Conservation (phyloP, 2,888 invertebrate species). For the Pocota personata region DNA sequence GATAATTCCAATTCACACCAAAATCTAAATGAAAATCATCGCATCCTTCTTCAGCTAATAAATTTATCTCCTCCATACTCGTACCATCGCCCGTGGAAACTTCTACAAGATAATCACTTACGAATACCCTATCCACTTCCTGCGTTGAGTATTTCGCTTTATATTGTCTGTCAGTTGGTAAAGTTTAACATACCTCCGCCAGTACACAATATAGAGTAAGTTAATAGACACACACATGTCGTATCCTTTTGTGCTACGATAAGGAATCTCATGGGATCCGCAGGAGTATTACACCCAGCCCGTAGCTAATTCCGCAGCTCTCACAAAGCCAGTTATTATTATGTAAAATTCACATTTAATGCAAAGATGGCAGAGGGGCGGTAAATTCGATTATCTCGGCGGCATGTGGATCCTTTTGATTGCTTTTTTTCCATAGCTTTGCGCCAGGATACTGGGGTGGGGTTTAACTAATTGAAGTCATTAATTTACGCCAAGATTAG, state of each 20-base stretch:
- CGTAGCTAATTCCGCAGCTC: not conserved
- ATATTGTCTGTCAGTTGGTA: not conserved
- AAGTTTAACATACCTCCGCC: not conserved
- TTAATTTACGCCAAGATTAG: slow-evolving; percentile 44
- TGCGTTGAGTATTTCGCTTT: not conserved
- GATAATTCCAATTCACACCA: not conserved
- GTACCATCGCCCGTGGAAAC: not conserved
- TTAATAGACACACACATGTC: slow-evolving; percentile 1
- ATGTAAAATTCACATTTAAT: not conserved
- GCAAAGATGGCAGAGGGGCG: not conserved
- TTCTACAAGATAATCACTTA: not conserved
- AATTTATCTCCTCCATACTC: not conserved
- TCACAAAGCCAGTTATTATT: not conserved
- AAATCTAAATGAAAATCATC: not conserved
- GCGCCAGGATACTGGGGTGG: not conserved
- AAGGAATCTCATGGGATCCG: not conserved
- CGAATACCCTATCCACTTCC: not conserved
- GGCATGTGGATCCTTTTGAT: not conserved
- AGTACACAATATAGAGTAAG: not conserved
- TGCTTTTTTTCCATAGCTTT: not conserved
- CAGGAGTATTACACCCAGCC: not conserved
- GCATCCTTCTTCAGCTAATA: not conserved
- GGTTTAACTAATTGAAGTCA: slow-evolving; percentile 30
- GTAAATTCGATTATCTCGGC: not conserved
- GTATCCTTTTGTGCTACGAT: not conserved